These are phyloP conservation scores for Elymnias hypermnestra DNA, from an alignment of 1,140 invertebrate genomes.

Conservation along the genomic window DNA sequence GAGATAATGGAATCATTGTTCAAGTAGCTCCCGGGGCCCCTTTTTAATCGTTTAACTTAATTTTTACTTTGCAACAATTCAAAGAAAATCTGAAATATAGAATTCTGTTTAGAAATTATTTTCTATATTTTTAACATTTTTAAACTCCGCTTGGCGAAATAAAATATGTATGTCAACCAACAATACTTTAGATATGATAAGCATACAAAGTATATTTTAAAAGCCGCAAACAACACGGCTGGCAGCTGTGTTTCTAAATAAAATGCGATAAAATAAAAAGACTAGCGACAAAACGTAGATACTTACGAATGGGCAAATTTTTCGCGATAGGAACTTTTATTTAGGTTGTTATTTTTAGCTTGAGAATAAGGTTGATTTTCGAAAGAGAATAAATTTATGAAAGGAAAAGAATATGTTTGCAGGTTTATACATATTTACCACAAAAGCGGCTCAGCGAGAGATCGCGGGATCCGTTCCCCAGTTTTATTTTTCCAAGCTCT, in stretches of 20 bases:
- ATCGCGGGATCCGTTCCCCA: slow-evolving; percentile 67
- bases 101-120: neutral
- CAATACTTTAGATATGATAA: slow-evolving; percentile 16
- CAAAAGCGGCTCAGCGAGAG: slow-evolving; percentile 72
- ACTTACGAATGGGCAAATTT: slow-evolving; percentile 53
- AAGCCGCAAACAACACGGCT: slow-evolving; percentile 55
- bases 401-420: slow-evolving; percentile 32
- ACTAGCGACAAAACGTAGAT: slow-evolving; percentile 71
- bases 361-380: slow-evolving; percentile 39
- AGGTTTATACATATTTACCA: slow-evolving; percentile 74
- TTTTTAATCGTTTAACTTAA: slow-evolving; percentile 70
- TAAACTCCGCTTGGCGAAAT: neutral
- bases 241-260: slow-evolving; percentile 71
- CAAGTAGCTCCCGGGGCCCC: slow-evolving; percentile 44
- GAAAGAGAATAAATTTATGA: slow-evolving; percentile 8
- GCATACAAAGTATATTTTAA: slow-evolving; percentile 49
- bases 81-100: slow-evolving; percentile 20
- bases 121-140: neutral
- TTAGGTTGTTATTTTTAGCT: slow-evolving; percentile 1
- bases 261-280: slow-evolving; percentile 73
- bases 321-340: slow-evolving; percentile 3
- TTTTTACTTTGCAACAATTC: slow-evolving; percentile 54
- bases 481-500: slow-evolving; percentile 76
- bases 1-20: slow-evolving; percentile 69
- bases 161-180: slow-evolving; percentile 1